These are phyloP conservation scores for Portunus trituberculatus DNA, from an alignment of 1,140 invertebrate genomes.

Conservation along the genomic window DNA sequence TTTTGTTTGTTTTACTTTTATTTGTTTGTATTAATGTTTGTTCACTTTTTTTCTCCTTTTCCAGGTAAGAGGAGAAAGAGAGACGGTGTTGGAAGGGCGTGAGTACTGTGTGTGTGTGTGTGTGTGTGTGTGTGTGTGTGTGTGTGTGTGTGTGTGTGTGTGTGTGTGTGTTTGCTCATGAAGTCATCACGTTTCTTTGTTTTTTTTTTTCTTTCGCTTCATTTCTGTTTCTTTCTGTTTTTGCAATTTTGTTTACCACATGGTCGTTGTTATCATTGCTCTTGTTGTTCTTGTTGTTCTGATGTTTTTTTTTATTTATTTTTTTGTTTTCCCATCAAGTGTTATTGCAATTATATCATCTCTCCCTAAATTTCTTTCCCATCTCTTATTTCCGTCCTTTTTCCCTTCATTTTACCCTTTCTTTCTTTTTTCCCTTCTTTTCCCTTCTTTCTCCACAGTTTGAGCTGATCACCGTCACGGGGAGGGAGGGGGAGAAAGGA, in stretches of 20 bases:
- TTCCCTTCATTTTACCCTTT: neutral
- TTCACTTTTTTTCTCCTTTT: too few relatives aligned
- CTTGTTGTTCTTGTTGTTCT: neutral
- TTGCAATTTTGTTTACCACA: neutral
- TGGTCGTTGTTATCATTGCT: neutral
- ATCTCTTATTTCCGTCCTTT: neutral
- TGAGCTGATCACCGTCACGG: neutral
- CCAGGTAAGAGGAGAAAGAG: neutral
- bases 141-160: too few relatives aligned
- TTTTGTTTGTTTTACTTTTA: too few relatives aligned
- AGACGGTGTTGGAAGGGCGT: neutral
- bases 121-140: neutral
- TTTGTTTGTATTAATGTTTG: too few relatives aligned
- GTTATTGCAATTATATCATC: neutral
- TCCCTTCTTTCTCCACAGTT: neutral
- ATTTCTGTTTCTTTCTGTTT: neutral
- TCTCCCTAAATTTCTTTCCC: neutral
- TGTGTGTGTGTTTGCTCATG: too few relatives aligned
- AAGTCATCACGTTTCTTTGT: neutral
- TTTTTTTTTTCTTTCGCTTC: neutral
- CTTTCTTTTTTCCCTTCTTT: neutral
- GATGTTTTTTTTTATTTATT: neutral
- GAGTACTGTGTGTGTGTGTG: neutral
- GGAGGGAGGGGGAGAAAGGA: neutral
- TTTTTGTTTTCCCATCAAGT: too few relatives aligned